These are phyloP conservation scores for Cephus cinctus DNA, from an alignment of 1,140 invertebrate genomes.

Conservation along the genomic window DNA sequence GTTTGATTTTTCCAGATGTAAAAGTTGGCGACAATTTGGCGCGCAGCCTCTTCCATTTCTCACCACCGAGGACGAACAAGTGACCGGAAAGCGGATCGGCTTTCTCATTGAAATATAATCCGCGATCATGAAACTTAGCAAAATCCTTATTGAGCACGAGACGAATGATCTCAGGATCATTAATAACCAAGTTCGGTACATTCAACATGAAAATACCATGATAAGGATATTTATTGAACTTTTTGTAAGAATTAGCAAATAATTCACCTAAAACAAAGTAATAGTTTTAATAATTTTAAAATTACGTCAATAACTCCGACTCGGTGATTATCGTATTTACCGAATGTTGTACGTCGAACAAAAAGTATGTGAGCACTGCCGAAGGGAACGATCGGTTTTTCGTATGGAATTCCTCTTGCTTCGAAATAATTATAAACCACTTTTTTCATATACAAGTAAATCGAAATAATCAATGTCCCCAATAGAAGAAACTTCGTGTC, in stretches of 20 bases:
- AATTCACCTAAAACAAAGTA: background rate
- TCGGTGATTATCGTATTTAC: slow-evolving; percentile 31
- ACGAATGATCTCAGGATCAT: slow-evolving; percentile 24
- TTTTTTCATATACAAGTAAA: background rate
- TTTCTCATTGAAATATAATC: background rate
- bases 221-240: background rate
- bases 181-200: slow-evolving; percentile 20
- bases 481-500: background rate
- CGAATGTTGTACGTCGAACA: slow-evolving; percentile 35
- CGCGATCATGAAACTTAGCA: slow-evolving; percentile 22
- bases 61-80: slow-evolving; percentile 28
- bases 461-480: background rate
- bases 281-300: background rate
- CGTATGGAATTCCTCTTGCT: slow-evolving; percentile 38
- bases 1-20: no score
- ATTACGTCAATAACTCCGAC: background rate
- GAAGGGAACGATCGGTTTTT: slow-evolving; percentile 31
- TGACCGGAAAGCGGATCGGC: no score
- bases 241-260: no score
- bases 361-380: slow-evolving; percentile 44
- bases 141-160: slow-evolving; percentile 28
- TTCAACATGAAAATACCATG: slow-evolving; percentile 22
- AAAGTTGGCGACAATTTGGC: slow-evolving; percentile 50
- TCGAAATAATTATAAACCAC: slow-evolving; percentile 40
- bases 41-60: slow-evolving; percentile 50